Percentiles rank a stretch among this genome's conserved stretches.
phyloP scores from a whole-genome alignment of 2,113 vertebrate species.

The Myotis lucifugus region DNA sequence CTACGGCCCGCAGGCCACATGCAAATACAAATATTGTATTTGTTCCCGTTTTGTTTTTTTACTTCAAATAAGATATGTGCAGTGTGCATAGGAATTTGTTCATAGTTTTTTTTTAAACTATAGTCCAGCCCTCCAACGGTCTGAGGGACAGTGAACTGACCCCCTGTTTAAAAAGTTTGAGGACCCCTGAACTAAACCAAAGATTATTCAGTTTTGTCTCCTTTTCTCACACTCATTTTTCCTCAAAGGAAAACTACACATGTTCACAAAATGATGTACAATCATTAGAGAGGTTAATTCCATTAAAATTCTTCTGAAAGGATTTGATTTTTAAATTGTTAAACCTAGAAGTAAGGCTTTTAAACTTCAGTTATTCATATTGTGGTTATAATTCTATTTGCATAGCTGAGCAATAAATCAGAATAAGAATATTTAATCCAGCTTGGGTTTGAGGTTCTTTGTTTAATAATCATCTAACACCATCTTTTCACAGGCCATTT shows the following conservation, averaged over 20 bases:
- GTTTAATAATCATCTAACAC: constrained; percentile 45
- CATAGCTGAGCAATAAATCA: constrained; percentile 37
- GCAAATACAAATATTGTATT: too few species aligned
- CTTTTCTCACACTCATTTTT: constrained; percentile 22
- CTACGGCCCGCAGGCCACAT: too few species aligned
- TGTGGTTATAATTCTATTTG: constrained; percentile 34
- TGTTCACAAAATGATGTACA: constrained; percentile 32
- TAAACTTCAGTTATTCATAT: constrained; percentile 22
- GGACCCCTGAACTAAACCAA: not conserved
- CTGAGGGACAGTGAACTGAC: too few species aligned
- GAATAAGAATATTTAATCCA: constrained; percentile 10
- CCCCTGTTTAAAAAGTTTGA: too few species aligned
- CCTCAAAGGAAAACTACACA: constrained; percentile 10
- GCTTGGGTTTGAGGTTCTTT: constrained; percentile 1
- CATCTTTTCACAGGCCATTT: constrained; percentile 50
- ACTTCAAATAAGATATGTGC: too few species aligned
- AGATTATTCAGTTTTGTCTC: not conserved
- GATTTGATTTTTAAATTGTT: not conserved
- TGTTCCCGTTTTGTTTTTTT: too few species aligned
- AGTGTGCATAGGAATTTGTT: too few species aligned
- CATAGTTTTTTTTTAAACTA: too few species aligned
- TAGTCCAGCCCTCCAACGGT: too few species aligned
- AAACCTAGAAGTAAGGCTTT: constrained; percentile 19
- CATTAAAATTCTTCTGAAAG: not conserved
- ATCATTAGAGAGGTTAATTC: constrained; percentile 12